A percentile compares a stretch with the other conserved stretches of the same genome.
Conservation (phyloP, 2,113 vertebrate species). For the Asarcornis scutulata region DNA sequence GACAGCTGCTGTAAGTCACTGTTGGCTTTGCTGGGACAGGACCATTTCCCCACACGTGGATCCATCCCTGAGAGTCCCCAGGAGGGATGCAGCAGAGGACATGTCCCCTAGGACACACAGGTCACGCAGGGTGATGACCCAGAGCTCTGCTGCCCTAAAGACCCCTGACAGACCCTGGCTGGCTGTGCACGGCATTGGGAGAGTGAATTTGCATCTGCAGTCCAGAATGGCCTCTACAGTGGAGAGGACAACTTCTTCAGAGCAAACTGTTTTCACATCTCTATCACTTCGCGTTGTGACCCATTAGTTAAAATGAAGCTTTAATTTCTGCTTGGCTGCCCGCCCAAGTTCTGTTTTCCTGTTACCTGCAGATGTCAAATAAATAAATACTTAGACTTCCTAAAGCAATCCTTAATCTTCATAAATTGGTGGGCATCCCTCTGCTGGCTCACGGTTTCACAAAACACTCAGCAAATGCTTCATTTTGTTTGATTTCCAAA, state of each 20-base stretch:
- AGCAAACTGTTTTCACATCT: background rate
- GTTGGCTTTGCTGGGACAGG: background rate
- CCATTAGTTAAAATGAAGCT: background rate
- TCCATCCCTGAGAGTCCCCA: background rate
- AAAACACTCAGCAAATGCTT: background rate
- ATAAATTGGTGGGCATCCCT: background rate
- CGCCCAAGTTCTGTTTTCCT: background rate
- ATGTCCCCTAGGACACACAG: rapidly evolving
- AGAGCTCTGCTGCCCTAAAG: background rate
- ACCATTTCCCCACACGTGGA: background rate
- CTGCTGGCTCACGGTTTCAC: background rate
- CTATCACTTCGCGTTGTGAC: background rate
- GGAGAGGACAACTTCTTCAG: background rate
- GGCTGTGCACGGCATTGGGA: background rate
- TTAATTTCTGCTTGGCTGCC: background rate
- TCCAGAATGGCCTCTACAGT: background rate
- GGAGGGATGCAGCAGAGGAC: rapidly evolving
- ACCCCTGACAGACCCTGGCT: background rate
- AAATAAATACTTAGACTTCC: background rate
- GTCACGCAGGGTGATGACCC: background rate
- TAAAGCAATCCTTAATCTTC: background rate
- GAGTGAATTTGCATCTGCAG: background rate
- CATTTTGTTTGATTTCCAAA: background rate
- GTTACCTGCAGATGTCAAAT: background rate
- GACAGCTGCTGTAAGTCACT: background rate